Percentiles rank a stretch among this genome's conserved stretches.
These are phyloP conservation scores for Crotophaga sulcirostris DNA, from an alignment of 2,113 vertebrate genomes.

Conservation along the genomic window DNA sequence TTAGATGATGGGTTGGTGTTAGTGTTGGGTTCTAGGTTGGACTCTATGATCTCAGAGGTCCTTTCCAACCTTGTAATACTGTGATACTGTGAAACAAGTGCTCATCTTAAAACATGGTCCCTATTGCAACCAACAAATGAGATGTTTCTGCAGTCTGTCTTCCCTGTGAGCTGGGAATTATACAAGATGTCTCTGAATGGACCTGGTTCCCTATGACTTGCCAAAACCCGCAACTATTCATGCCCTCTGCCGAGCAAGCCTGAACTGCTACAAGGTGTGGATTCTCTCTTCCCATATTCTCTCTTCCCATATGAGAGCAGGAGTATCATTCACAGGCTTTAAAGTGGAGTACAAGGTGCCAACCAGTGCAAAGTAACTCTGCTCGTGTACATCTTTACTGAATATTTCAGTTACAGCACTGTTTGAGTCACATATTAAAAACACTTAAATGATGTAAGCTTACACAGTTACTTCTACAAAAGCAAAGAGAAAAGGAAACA, in stretches of 20 bases:
- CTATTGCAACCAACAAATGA: not conserved
- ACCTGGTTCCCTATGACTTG: not conserved
- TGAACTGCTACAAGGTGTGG: not conserved
- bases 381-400: not conserved
- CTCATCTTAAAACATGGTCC: not conserved
- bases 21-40: too few relatives aligned
- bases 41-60: too few relatives aligned
- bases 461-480: not conserved
- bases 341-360: not conserved
- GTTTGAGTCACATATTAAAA: not conserved
- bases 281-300: not conserved
- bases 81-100: not conserved
- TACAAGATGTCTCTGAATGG: not conserved
- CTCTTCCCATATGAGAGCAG: not conserved
- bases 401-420: not conserved
- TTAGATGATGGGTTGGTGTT: too few relatives aligned
- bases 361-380: not conserved
- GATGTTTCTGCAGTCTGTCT: not conserved
- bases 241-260: rapidly evolving
- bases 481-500: not conserved
- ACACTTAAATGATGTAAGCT: not conserved
- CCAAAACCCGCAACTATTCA: not conserved
- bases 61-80: too few relatives aligned
- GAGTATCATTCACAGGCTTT: not conserved
- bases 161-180: not conserved